phyloP scores from a whole-genome alignment of 2,113 vertebrate genomes.

The Procavia capensis region DNA sequence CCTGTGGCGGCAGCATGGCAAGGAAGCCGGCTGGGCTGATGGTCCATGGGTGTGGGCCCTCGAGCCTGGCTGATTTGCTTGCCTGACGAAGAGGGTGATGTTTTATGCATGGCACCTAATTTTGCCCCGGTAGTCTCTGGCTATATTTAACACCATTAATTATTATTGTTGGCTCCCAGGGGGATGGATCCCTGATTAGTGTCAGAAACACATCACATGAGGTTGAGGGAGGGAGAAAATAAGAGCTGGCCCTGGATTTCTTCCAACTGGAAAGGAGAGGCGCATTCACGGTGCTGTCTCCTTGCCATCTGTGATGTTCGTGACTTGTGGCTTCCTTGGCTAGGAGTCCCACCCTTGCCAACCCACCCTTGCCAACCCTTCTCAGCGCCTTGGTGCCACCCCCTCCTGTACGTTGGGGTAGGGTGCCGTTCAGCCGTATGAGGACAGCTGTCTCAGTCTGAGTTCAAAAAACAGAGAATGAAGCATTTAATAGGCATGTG shows the following conservation, averaged over 20 bases:
- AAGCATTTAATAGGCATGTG: accelerated
- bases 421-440: background rate
- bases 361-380: background rate
- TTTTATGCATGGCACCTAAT: conserved; percentile 89
- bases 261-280: background rate
- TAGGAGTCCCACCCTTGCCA: background rate
- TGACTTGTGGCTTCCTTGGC: background rate
- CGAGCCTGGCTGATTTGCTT: conserved; percentile 74
- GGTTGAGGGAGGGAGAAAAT: conserved; percentile 56
- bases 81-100: conserved; percentile 83
- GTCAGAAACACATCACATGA: conserved; percentile 82
- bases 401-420: background rate
- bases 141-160: conserved; percentile 91
- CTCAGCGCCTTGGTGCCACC: accelerated
- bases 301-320: background rate
- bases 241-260: background rate
- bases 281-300: accelerated
- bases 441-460: accelerated
- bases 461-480: no score
- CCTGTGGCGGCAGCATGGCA: accelerated
- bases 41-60: background rate
- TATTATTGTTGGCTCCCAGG: conserved; percentile 84
- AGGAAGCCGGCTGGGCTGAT: conserved; percentile 4
- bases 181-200: conserved; percentile 87
- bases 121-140: conserved; percentile 83